Percentiles rank a stretch among this genome's conserved stretches.
These are phyloP conservation scores for Amblyteles armatorius DNA, from an alignment of 2,888 invertebrate genomes.

Conservation along the genomic window DNA sequence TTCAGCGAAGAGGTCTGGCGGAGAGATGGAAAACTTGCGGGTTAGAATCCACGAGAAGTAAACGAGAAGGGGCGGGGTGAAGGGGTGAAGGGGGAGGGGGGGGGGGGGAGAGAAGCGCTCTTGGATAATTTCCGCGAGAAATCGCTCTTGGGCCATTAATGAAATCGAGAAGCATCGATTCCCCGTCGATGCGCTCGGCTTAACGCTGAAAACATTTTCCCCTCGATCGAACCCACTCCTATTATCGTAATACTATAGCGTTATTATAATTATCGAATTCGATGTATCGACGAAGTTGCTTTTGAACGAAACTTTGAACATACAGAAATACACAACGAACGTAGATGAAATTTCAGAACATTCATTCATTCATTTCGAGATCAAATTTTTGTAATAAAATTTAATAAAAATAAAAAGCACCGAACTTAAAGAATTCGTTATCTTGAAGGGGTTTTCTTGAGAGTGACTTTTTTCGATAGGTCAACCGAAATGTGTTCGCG, in stretches of 20 bases:
- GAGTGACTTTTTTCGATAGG: too few species aligned
- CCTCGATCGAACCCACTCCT: neutral
- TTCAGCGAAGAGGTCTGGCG: conserved; percentile 43
- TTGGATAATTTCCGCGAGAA: conserved; percentile 67
- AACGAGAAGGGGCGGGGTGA: conserved; percentile 19
- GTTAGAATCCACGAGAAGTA: conserved; percentile 12
- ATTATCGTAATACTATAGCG: conserved; percentile 6
- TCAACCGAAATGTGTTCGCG: neutral
- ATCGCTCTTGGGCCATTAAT: conserved; percentile 68
- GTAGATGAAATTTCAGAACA: neutral
- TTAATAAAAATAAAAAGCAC: neutral
- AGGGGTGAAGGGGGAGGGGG: neutral
- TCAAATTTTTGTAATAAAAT: neutral
- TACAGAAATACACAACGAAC: neutral
- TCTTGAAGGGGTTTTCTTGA: too few species aligned
- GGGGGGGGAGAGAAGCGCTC: conserved; percentile 53
- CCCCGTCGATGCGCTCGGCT: conserved; percentile 41
- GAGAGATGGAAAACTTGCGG: conserved; percentile 17
- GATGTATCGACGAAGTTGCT: conserved; percentile 1
- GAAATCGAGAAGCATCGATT: conserved; percentile 53
- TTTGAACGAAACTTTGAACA: neutral
- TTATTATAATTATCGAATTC: neutral
- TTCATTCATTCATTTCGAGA: too few species aligned
- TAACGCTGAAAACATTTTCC: conserved; percentile 36
- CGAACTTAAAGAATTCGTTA: neutral